Evolutionary conservation across 2,797 vertebrate species (phyloP), one percentile per base, ranked within the genome.

Genomic region (Acrossocheilus wenchowensis): DNA sequence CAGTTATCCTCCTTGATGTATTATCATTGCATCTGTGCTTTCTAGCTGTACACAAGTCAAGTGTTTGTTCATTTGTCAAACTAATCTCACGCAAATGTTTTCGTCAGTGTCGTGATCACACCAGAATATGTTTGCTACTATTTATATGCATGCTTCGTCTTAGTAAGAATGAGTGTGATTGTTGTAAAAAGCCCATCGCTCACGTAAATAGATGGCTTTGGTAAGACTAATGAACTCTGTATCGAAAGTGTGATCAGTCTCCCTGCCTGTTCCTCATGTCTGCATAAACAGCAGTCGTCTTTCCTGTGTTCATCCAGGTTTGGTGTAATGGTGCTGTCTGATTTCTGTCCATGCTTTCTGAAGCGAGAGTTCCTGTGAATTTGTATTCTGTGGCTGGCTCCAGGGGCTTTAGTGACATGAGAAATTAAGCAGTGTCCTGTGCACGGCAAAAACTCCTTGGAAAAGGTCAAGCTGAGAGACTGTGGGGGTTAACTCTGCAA

Each of bases 221-320:
- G 30, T 23, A 85, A 36, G 88, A 86, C 87, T 91, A 81, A 92
- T 88, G 57, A 82, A 81, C 81, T 87, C 69, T 74, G 45, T 34
- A 82, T 64, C 30, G 77, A 68, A 71, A 84, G 36, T 66, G 41
- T 52, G 26, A 26, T 78, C 81, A 8, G 17, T 88, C 82, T 81
- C 74, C 5, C n/a, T 19, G 26, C n/a, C 21, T 72, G 11, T 34
- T 39, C 41, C 62, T 87, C 54, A 34, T 77, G 78, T 81, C 78
- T 81, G 41, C 57, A 78, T 87, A 83, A 72, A 80, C 72, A 66
- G 48, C 52, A 68, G 50, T 64, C 73, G 14, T 69, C 19, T 86
- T 34, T 78, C 30, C 79, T 62, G 54, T 82, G 74, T 86, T 86
- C 64, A 71, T 60, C 48, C 36, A 39, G 84, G 34, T 26, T 74